phyloP scores from a whole-genome alignment of 2,113 vertebrate genomes.

The Cryptotis parvus region DNA sequence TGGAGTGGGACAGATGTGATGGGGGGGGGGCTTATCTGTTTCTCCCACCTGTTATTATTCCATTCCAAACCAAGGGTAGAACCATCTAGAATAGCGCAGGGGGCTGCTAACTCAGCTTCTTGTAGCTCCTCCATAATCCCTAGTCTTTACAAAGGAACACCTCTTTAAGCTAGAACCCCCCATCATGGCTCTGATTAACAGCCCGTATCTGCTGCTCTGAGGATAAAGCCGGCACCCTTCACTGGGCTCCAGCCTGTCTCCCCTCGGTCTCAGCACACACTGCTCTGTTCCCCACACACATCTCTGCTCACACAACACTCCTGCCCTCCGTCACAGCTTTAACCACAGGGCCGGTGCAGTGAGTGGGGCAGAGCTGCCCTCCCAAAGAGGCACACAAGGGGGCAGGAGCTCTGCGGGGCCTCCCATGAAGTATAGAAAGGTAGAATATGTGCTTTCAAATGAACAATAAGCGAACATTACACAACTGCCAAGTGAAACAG shows the following conservation, averaged over 20 bases:
- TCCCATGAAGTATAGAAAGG: background rate
- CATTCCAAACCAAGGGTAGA: background rate
- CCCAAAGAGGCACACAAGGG: background rate
- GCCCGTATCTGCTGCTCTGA: background rate
- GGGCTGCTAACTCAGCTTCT: background rate
- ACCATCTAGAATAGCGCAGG: background rate
- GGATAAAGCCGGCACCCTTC: background rate
- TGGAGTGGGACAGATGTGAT: fast-evolving
- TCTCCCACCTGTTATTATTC: background rate
- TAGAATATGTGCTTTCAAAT: background rate
- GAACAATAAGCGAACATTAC: conserved; percentile 18
- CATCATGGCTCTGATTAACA: background rate
- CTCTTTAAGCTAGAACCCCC: background rate
- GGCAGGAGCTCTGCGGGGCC: background rate
- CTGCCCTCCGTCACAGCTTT: background rate
- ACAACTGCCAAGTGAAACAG: background rate
- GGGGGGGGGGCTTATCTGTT: too few relatives aligned
- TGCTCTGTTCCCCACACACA: too few relatives aligned
- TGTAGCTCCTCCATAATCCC: too few relatives aligned
- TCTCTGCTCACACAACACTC: background rate
- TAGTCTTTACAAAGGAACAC: background rate
- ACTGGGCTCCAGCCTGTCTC: background rate
- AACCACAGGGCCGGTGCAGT: background rate
- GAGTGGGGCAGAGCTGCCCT: background rate
- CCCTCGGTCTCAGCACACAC: too few relatives aligned